A percentile compares a stretch with the other conserved stretches of the same genome.
phyloP scores from a whole-genome alignment of 2,888 invertebrate species.

The Entomobrya multifasciata region DNA sequence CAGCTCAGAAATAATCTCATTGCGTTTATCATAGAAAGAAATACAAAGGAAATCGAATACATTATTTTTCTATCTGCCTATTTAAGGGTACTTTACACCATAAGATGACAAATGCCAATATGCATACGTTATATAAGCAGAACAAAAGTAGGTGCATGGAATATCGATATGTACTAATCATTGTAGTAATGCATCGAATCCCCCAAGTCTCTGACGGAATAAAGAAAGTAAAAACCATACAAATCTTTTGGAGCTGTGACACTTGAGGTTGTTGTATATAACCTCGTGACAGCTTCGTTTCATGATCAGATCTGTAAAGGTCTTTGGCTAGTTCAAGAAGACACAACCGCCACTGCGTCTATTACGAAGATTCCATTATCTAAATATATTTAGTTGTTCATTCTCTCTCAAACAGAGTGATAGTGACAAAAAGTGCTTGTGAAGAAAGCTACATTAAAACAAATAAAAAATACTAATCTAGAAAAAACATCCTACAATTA shows the following conservation, averaged over 20 bases:
- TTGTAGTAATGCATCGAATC: too few relatives aligned
- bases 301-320: constrained; percentile 70
- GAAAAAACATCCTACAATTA: not conserved
- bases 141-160: too few relatives aligned
- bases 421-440: not conserved
- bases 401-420: not conserved
- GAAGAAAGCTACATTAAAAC: not conserved
- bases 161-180: too few relatives aligned
- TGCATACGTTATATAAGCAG: not conserved
- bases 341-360: constrained; percentile 19
- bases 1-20: too few relatives aligned
- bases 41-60: too few relatives aligned
- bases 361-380: not conserved
- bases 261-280: constrained; percentile 48
- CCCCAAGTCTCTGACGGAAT: constrained; percentile 10
- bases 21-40: too few relatives aligned
- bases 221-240: constrained; percentile 15
- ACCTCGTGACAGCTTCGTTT: constrained; percentile 51
- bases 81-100: not conserved
- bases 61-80: too few relatives aligned
- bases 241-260: constrained; percentile 21
- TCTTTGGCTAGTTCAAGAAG: constrained; percentile 71
- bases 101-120: not conserved
- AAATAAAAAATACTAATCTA: not conserved
- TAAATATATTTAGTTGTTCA: not conserved